Conservation (phyloP, 30 jellyfish, hydroid and myxozoan species). For the Chrysaora quinquecirrha region DNA sequence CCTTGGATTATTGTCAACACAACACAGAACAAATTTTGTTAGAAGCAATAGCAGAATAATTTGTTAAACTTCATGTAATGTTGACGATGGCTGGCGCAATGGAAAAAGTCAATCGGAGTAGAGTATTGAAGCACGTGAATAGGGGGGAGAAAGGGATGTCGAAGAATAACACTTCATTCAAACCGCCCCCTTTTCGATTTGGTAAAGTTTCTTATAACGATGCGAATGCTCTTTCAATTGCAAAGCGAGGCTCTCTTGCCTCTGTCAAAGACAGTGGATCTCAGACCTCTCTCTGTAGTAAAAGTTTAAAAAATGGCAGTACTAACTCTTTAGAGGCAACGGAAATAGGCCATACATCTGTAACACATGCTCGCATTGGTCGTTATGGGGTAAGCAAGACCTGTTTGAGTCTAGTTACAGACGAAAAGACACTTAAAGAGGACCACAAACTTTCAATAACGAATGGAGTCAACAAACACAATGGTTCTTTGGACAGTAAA, state of each 20-base stretch:
- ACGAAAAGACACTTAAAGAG: no score
- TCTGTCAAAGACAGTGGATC: not conserved
- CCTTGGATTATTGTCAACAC: no score
- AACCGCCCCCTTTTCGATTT: slow-evolving; percentile 69
- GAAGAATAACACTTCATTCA: not conserved
- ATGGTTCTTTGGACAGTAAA: no score
- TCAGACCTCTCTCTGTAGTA: not conserved
- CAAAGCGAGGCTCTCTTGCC: not conserved
- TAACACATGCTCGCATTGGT: no score
- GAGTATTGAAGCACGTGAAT: slow-evolving; percentile 14
- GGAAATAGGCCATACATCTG: no score
- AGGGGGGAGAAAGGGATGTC: not conserved
- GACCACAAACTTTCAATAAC: no score
- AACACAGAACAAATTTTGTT: no score
- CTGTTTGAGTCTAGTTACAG: no score
- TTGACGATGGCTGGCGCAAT: slow-evolving; percentile 26
- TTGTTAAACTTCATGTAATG: not conserved
- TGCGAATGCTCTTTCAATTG: slow-evolving; percentile 24
- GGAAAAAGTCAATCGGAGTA: slow-evolving; percentile 8
- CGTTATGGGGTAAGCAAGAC: no score
- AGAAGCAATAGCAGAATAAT: no score
- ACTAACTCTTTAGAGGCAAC: not conserved
- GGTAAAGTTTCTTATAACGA: slow-evolving; percentile 53
- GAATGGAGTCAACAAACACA: no score
- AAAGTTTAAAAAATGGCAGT: not conserved